A percentile compares a stretch with the other conserved stretches of the same genome.
These are phyloP conservation scores for Furcula furcula DNA, from an alignment of 2,888 invertebrate genomes.

Conservation along the genomic window DNA sequence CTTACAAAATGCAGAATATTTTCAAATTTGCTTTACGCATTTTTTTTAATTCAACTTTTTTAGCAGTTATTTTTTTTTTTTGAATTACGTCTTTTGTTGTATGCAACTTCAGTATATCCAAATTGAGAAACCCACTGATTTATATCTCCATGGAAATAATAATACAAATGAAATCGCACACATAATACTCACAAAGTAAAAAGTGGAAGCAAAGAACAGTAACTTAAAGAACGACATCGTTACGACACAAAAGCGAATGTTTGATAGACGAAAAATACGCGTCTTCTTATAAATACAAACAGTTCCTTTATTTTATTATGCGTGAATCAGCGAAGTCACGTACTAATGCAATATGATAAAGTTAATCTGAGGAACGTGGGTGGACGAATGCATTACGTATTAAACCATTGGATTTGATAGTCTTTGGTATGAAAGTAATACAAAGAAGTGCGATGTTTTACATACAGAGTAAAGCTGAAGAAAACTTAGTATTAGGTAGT, in stretches of 20 bases:
- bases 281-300: conserved; percentile 30
- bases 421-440: not conserved
- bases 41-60: too few species aligned
- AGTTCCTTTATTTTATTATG: conserved; percentile 22
- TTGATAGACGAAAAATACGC: conserved; percentile 10
- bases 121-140: not conserved
- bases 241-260: conserved; percentile 11
- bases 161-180: conserved; percentile 20
- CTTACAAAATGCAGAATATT: too few species aligned
- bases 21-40: too few species aligned
- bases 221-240: conserved; percentile 39
- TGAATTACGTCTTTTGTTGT: too few species aligned
- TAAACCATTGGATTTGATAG: not conserved
- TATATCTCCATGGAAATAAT: conserved; percentile 4
- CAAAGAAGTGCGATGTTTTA: too few species aligned
- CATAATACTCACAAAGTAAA: conserved; percentile 43
- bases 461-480: too few species aligned
- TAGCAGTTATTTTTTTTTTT: too few species aligned
- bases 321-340: conserved; percentile 47
- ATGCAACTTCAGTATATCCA: conserved; percentile 1
- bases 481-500: too few species aligned
- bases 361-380: conserved; percentile 29
- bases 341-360: conserved; percentile 38
- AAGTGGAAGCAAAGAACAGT: conserved; percentile 28
- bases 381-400: not conserved